phyloP scores from a whole-genome alignment of 1,140 invertebrate genomes.

The Homalodisca vitripennis region DNA sequence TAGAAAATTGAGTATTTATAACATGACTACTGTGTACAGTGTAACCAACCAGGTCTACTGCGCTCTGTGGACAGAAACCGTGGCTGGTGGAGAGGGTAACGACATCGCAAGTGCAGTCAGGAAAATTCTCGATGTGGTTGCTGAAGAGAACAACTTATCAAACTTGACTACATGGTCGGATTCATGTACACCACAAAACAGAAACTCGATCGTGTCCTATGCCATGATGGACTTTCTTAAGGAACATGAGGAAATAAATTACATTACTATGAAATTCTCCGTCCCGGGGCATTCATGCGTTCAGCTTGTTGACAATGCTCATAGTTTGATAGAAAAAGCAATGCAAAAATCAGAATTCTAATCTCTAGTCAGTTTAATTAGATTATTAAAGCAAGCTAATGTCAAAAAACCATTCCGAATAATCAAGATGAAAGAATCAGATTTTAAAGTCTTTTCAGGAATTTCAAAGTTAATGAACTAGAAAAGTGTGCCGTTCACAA shows the following conservation, averaged over 20 bases:
- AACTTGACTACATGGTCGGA: too few relatives aligned
- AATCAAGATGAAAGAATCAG: too few relatives aligned
- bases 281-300: too few relatives aligned
- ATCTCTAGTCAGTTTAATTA: constrained; percentile 38
- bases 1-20: background rate
- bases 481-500: constrained; percentile 29
- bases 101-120: too few relatives aligned
- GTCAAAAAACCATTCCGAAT: constrained; percentile 25
- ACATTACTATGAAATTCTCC: too few relatives aligned
- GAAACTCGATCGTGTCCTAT: constrained; percentile 40
- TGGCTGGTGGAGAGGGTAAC: too few relatives aligned
- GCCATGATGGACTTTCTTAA: constrained; percentile 38
- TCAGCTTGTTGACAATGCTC: too few relatives aligned
- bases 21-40: background rate
- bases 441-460: too few relatives aligned
- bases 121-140: too few relatives aligned
- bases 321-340: constrained; percentile 41
- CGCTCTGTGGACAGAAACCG: background rate
- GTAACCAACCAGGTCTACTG: background rate
- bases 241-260: constrained; percentile 33
- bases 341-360: constrained; percentile 35
- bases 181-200: constrained; percentile 42
- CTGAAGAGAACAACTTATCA: too few relatives aligned
- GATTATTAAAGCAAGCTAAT: constrained; percentile 32
- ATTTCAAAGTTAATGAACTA: too few relatives aligned